phyloP scores from a whole-genome alignment of 1,140 invertebrate genomes.

The Tetramorium parvispinum region DNA sequence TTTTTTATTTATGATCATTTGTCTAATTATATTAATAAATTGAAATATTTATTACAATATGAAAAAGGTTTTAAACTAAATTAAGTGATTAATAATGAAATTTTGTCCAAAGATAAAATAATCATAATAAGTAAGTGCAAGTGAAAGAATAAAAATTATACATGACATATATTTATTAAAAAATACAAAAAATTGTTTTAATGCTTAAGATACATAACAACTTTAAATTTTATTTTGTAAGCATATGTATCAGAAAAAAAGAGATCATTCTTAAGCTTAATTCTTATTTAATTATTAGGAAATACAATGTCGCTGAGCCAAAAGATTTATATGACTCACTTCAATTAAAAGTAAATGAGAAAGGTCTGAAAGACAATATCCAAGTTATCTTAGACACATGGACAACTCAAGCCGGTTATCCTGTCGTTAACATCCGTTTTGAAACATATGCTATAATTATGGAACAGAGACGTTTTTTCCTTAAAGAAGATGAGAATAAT shows the following conservation, averaged over 20 bases:
- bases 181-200: not conserved
- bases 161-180: not conserved
- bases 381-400: conserved; percentile 93
- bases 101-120: too few species aligned
- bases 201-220: not conserved
- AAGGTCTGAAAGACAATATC: conserved; percentile 85
- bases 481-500: conserved; percentile 67
- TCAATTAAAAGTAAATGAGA: conserved; percentile 84
- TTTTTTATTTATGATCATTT: too few species aligned
- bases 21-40: too few species aligned
- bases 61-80: too few species aligned
- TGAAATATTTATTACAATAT: too few species aligned
- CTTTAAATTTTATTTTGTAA: not conserved
- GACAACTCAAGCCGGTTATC: conserved; percentile 93
- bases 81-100: too few species aligned
- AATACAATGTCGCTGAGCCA: conserved; percentile 89
- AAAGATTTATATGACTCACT: conserved; percentile 91
- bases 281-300: conserved; percentile 77
- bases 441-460: conserved; percentile 80
- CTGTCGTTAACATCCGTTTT: conserved; percentile 89
- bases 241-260: not conserved
- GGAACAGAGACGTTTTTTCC: conserved; percentile 86
- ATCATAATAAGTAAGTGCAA: too few species aligned
- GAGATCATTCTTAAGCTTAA: not conserved
- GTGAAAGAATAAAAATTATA: not conserved